phyloP scores from a whole-genome alignment of 2,888 invertebrate genomes.

The Pollenia amentaria region DNA sequence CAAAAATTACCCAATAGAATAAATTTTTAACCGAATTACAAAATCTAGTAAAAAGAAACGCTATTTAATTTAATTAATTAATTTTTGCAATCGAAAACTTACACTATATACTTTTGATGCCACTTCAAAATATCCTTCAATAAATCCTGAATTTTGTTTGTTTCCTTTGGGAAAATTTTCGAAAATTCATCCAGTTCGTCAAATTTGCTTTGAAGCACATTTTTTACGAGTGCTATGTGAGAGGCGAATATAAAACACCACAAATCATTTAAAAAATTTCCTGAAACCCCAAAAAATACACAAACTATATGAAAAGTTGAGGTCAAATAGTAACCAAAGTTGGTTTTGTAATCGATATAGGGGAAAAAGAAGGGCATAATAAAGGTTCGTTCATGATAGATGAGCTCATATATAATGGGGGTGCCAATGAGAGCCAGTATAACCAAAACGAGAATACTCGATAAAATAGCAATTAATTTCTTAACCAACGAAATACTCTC shows the following conservation, averaged over 20 bases:
- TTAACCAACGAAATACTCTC: slow-evolving; percentile 11
- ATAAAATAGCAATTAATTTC: slow-evolving; percentile 16
- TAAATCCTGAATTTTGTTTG: not conserved
- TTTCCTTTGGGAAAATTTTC: not conserved
- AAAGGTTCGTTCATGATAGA: not conserved
- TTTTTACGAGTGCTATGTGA: slow-evolving; percentile 32
- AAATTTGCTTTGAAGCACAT: slow-evolving; percentile 36
- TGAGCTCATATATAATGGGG: not conserved
- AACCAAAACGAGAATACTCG: not conserved
- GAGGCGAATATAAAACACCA: slow-evolving; percentile 46
- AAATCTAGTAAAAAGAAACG: not conserved
- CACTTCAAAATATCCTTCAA: slow-evolving; percentile 45
- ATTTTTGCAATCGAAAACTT: not conserved
- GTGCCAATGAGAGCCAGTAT: not conserved
- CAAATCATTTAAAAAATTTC: slow-evolving; percentile 46
- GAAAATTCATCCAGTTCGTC: slow-evolving; percentile 29
- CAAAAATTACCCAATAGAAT: slow-evolving; percentile 57
- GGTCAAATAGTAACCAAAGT: slow-evolving; percentile 26
- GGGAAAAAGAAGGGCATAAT: slow-evolving; percentile 36
- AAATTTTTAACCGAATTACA: not conserved
- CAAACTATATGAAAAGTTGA: slow-evolving; percentile 1
- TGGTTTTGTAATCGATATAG: not conserved
- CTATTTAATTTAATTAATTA: no score
- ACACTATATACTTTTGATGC: slow-evolving; percentile 51
- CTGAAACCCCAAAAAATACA: slow-evolving; percentile 10